These are phyloP conservation scores for Hyles lineata DNA, from an alignment of 2,888 invertebrate genomes.

Conservation along the genomic window DNA sequence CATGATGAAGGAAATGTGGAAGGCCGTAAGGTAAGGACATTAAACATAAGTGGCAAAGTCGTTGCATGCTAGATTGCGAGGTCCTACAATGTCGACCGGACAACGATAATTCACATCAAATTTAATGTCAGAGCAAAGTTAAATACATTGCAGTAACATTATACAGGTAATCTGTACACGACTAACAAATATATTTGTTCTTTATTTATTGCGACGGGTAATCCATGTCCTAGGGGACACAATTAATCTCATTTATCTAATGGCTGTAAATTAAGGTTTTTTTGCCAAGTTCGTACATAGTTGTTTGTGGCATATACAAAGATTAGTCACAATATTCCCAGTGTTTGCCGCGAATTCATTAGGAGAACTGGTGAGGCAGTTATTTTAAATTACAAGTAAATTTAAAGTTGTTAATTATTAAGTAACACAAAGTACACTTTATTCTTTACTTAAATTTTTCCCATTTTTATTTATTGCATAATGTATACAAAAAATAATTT, in stretches of 20 bases:
- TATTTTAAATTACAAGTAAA: background rate
- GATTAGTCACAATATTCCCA: background rate
- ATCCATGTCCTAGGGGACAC: too few relatives aligned
- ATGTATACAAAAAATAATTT: too few relatives aligned
- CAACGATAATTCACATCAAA: background rate
- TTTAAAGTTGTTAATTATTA: too few relatives aligned
- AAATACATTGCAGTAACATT: background rate
- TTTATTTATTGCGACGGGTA: background rate
- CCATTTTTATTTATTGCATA: too few relatives aligned
- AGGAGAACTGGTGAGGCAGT: background rate
- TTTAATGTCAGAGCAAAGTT: constrained; percentile 17
- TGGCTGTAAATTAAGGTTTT: background rate
- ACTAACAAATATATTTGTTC: background rate
- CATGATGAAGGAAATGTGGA: background rate
- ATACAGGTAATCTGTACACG: constrained; percentile 4
- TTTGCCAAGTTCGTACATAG: background rate
- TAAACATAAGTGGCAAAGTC: constrained; percentile 2
- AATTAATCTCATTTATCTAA: constrained; percentile 1
- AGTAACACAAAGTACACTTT: too few relatives aligned
- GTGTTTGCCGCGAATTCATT: too few relatives aligned
- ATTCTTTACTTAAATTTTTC: too few relatives aligned
- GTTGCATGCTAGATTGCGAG: constrained; percentile 8
- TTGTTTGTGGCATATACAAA: background rate
- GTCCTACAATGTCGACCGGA: constrained; percentile 4
- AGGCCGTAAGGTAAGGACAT: background rate